Percentiles rank a stretch among this genome's conserved stretches.
These are phyloP conservation scores for Salticus scenicus DNA, from an alignment of 2,888 invertebrate genomes.

Conservation along the genomic window DNA sequence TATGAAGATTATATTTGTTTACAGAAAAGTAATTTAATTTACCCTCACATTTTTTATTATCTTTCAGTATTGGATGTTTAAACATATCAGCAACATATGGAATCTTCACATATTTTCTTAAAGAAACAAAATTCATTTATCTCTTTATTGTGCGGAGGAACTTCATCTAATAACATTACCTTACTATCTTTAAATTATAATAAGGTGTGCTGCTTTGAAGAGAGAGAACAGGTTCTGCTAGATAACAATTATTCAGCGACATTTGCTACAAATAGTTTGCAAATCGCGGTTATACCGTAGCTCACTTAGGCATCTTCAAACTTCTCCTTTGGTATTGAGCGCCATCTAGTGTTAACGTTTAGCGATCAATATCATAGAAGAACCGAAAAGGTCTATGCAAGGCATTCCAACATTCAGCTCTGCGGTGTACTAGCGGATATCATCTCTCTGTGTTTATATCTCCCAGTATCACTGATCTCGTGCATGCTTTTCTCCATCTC, in stretches of 20 bases:
- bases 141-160: too few relatives aligned
- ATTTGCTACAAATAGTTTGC: constrained; percentile 15
- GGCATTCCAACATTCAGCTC: constrained; percentile 12
- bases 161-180: too few relatives aligned
- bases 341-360: constrained; percentile 1
- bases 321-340: neutral
- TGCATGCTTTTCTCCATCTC: constrained; percentile 1
- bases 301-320: constrained; percentile 7
- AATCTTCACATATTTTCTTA: too few relatives aligned
- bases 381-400: neutral
- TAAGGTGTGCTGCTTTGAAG: neutral
- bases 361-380: neutral
- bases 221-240: constrained; percentile 11
- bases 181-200: neutral
- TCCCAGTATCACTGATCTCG: neutral
- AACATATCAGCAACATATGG: too few relatives aligned
- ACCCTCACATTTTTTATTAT: too few relatives aligned
- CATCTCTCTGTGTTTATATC: neutral
- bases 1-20: too few relatives aligned
- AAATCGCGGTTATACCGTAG: neutral
- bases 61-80: too few relatives aligned
- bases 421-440: neutral
- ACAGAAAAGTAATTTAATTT: too few relatives aligned
- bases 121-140: too few relatives aligned
- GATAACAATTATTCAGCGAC: constrained; percentile 17